Conservation (phyloP, 2,888 invertebrate species). For the Orthosia gothica region DNA sequence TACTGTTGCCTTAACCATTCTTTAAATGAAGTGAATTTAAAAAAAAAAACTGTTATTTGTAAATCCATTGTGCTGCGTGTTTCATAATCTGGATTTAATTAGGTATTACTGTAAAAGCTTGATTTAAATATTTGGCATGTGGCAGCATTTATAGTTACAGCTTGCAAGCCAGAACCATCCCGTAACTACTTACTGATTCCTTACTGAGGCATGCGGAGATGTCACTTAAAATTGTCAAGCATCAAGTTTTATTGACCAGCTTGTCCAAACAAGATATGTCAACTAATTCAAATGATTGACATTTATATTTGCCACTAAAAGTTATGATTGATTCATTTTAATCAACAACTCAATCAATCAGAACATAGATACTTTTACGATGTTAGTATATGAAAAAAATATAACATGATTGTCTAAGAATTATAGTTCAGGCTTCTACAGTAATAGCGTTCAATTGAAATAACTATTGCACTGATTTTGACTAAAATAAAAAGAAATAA, state of each 20-base stretch:
- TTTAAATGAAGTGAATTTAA: no score
- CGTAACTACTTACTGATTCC: neutral
- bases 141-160: neutral
- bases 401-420: neutral
- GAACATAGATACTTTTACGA: neutral
- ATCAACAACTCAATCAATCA: neutral
- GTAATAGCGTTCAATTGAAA: slow-evolving; percentile 36
- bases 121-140: neutral
- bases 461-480: slow-evolving; percentile 40
- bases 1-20: neutral
- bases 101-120: slow-evolving; percentile 33
- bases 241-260: neutral
- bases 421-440: slow-evolving; percentile 30
- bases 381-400: neutral
- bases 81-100: slow-evolving; percentile 50
- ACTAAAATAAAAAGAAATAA: slow-evolving; percentile 16
- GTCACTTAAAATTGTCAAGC: neutral
- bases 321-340: neutral
- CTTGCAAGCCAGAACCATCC: slow-evolving; percentile 1
- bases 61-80: slow-evolving; percentile 1
- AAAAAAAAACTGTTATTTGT: neutral
- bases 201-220: neutral
- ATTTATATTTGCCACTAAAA: neutral
- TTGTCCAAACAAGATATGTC: neutral
- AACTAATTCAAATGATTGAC: neutral